Evolutionary conservation across 2,113 vertebrate genomes (phyloP), one percentile per base, ranked within the genome.

Genomic region (Oceanodroma tethys): DNA sequence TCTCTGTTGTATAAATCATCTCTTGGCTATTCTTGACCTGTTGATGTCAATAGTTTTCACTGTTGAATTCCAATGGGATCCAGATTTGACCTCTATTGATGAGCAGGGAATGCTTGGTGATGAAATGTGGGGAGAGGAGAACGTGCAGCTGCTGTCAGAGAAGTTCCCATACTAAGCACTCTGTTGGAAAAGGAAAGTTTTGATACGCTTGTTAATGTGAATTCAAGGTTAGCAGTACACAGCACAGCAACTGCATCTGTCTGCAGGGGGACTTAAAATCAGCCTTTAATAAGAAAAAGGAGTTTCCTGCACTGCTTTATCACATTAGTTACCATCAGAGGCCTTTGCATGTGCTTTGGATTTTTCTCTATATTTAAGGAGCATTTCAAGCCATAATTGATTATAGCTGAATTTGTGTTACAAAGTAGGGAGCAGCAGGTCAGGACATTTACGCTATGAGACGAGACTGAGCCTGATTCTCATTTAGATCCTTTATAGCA

Each of bases 361-460:
- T 90, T 97, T 94, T 95, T 91, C 83, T 86, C 52, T 81, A 7
- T 83, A 58, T 93, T 95, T 97, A 92, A 97, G 73, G 63, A 93
- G 60, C 85, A 91, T 96, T 98, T 97, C 89, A 89, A 90, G 63
- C 75, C 47, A 23, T 90, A 95, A 95, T 97, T 96, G 95, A 96
- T 97, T 98, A 95, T 89, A 96, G 93, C 78, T 58, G 90, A 94
- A 86, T 95, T 95, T 96, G 80, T 82, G 94, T 86, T 97, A 91
- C 92, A 97, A 95, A 96, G 83, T 29, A 90, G 59, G 60, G 81
- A 96, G 89, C 83, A 95, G 80, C 86, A 91, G 94, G 94, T 97
- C 89, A 88, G 80, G 82, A 79, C 86, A 83, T 89, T 94, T 92
- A 86, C 7, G 26, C 76, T 87, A 16, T 12, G 86, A 94, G 81